Evolutionary conservation across 2,888 invertebrate genomes (phyloP).

Genomic region (Drosophila pegasa): DNA sequence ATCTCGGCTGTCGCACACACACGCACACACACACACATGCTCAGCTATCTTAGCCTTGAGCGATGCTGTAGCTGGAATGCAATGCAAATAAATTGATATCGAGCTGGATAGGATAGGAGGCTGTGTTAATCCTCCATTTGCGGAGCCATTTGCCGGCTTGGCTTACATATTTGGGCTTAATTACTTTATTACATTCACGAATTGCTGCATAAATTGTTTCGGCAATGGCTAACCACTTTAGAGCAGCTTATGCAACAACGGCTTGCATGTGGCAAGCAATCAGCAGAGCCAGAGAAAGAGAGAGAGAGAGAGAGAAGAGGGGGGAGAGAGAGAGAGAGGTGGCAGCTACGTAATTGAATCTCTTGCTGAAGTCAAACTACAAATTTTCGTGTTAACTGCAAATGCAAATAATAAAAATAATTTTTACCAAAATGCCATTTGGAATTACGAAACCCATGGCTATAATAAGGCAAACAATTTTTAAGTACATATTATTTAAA

Average conservation of each 20-base stretch:
- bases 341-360: slow-evolving; percentile 52
- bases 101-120: slow-evolving; percentile 1
- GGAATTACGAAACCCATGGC: slow-evolving; percentile 46
- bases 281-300: background rate
- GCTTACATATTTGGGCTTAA: slow-evolving; percentile 57
- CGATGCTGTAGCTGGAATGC: slow-evolving; percentile 14
- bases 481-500: slow-evolving; percentile 57
- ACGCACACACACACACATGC: background rate
- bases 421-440: slow-evolving; percentile 33
- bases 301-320: background rate
- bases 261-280: slow-evolving; percentile 34
- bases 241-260: slow-evolving; percentile 56
- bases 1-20: slow-evolving; percentile 18
- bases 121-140: slow-evolving; percentile 10
- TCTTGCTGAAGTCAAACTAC: slow-evolving; percentile 32
- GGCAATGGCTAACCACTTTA: slow-evolving; percentile 29
- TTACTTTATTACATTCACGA: slow-evolving; percentile 62
- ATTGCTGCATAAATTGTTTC: slow-evolving; percentile 51
- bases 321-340: background rate
- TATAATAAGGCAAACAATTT: slow-evolving; percentile 39
- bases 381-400: slow-evolving; percentile 61
- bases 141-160: slow-evolving; percentile 24
- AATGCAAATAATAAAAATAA: slow-evolving; percentile 55
- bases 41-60: slow-evolving; percentile 36
- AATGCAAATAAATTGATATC: slow-evolving; percentile 45